Evolutionary conservation across 2,113 vertebrate genomes (phyloP), one percentile per base, ranked within the genome.

Genomic region (Azemiops feae): DNA sequence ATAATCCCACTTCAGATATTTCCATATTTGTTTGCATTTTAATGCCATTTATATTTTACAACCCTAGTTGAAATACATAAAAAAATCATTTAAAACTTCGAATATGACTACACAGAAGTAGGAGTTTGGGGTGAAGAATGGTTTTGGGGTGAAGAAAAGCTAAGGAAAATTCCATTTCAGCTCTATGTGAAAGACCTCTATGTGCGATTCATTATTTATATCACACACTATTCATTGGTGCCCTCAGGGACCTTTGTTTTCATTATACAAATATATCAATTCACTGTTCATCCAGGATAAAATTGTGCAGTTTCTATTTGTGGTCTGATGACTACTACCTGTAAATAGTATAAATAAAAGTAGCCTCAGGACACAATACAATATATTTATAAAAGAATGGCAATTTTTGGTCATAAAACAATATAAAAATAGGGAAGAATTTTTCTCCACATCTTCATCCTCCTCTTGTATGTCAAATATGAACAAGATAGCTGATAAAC

Each of bases 261-360:
- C 96, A 92, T 95, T 95, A 94, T 85, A 90, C 92, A 90, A 88
- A 0, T 91, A 64, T 64, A 64, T 94, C 95, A 94, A 88, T 94
- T 95, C 94, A 20, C 87, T 89, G 94, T 91, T 96, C 93, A 90
- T 18, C 53, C 85, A 4, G 91, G 96, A 81, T 5, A 52, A 95
- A 95, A 20, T 55, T 92, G 90, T 92, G 93, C 91, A 74, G 94
- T 91, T 95, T 95, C 94, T 85, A 93, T 95, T 95, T 94, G 93
- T 95, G 85, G 94, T 95, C 93, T 94, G 90, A 92, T 94, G 93
- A 94, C 89, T 94, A 81, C 18, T 74, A 95, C 96, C 95, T 95
- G 34, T 81, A 95, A 94, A 81, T 95, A 95, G 96, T 88, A 95
- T 92, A 96, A 94, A 94, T 20, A 95, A 95, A 96, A 93, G 85